These are phyloP conservation scores for Limnephilus rhombicus DNA, from an alignment of 2,888 invertebrate genomes.

Conservation along the genomic window DNA sequence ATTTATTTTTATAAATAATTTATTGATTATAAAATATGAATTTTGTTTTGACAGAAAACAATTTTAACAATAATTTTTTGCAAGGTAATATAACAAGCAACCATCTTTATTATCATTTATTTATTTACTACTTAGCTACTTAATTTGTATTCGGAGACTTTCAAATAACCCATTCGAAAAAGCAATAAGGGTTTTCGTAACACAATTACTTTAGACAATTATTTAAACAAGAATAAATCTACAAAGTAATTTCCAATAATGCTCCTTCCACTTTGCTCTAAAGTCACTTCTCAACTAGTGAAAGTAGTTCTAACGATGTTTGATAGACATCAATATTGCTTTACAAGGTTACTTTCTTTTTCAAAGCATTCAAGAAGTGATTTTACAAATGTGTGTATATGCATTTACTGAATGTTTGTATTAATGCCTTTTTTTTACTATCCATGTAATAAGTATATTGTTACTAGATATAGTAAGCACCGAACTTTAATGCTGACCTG, in stretches of 20 bases:
- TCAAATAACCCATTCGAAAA: neutral
- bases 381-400: no score
- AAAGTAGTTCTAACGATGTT: neutral
- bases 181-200: neutral
- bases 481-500: no score
- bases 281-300: neutral
- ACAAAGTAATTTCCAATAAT: neutral
- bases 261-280: neutral
- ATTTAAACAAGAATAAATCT: neutral
- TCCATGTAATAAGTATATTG: neutral
- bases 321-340: neutral
- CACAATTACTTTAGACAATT: neutral
- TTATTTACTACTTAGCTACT: neutral
- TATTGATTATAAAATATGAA: neutral
- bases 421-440: neutral
- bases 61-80: neutral
- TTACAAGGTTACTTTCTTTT: neutral
- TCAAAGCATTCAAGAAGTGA: neutral
- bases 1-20: neutral
- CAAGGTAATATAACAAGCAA: neutral
- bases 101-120: slow-evolving; percentile 1
- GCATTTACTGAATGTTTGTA: neutral
- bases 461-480: neutral
- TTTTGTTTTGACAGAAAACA: neutral
- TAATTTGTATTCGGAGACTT: neutral